Evolutionary conservation across 2,888 invertebrate species (phyloP).

Genomic region (Harpalus rufipes): DNA sequence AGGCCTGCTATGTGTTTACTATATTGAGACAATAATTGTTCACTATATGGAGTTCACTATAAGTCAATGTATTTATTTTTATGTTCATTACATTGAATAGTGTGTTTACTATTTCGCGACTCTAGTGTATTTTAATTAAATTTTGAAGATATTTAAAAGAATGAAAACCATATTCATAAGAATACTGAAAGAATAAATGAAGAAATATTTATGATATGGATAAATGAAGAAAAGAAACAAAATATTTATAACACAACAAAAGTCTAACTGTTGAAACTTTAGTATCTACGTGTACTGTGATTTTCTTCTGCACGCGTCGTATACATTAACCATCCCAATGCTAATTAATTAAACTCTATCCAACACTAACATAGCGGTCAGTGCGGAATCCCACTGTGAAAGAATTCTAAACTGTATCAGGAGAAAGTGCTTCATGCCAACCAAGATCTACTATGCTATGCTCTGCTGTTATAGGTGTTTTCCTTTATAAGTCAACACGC

Average conservation of each 20-base stretch:
- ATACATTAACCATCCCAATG: conserved; percentile 25
- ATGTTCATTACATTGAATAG: too few relatives aligned
- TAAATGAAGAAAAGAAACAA: too few relatives aligned
- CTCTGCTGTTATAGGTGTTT: neutral
- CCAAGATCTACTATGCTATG: neutral
- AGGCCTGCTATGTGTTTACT: too few relatives aligned
- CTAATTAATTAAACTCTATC: conserved; percentile 27
- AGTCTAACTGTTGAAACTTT: neutral
- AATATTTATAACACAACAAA: neutral
- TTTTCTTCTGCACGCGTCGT: conserved; percentile 34
- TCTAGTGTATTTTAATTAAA: too few relatives aligned
- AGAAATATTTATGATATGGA: too few relatives aligned
- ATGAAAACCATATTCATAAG: too few relatives aligned
- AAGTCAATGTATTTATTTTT: too few relatives aligned
- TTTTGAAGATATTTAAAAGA: too few relatives aligned
- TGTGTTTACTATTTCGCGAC: too few relatives aligned
- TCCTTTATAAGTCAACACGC: neutral
- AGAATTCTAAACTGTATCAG: conserved; percentile 53
- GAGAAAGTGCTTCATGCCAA: conserved; percentile 38
- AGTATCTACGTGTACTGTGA: neutral
- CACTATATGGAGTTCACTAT: too few relatives aligned
- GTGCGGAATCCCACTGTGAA: neutral
- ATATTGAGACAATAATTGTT: too few relatives aligned
- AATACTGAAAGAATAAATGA: too few relatives aligned
- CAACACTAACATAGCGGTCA: neutral